Evolutionary conservation across 30 jellyfish, hydroid and myxozoan genomes (phyloP).

Genomic region (Cassiopea xamachana): DNA sequence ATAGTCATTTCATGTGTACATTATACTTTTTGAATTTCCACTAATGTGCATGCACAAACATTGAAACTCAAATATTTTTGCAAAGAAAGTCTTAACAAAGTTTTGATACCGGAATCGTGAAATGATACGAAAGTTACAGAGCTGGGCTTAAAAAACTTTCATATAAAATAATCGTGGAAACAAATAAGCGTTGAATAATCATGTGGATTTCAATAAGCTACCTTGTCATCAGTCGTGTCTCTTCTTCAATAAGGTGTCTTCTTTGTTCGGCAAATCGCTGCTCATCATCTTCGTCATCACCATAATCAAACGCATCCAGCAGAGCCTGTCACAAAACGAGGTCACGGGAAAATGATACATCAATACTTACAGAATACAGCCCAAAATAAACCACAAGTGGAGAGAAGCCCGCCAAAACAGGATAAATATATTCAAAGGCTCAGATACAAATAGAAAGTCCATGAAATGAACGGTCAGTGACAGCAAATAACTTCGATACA

Average conservation of each 20-base stretch:
- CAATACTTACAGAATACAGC: not conserved
- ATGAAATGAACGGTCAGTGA: not conserved
- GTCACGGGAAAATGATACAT: constrained; percentile 43
- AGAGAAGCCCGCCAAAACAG: not conserved
- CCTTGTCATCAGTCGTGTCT: constrained; percentile 66
- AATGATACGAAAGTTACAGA: too few relatives aligned
- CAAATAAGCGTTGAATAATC: not conserved
- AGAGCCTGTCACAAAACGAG: constrained; percentile 78
- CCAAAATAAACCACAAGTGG: constrained; percentile 49
- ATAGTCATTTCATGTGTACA: too few relatives aligned
- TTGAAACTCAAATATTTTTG: too few relatives aligned
- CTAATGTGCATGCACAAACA: too few relatives aligned
- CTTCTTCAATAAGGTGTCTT: constrained; percentile 75
- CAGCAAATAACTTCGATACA: too few relatives aligned
- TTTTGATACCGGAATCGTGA: too few relatives aligned
- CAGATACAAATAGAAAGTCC: not conserved
- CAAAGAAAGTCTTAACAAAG: too few relatives aligned
- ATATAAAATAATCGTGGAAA: not conserved
- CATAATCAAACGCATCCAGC: constrained; percentile 71
- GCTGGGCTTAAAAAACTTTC: not conserved
- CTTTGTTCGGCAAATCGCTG: constrained; percentile 78
- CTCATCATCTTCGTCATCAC: constrained; percentile 82
- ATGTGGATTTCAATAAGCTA: not conserved
- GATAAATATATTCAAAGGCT: too few relatives aligned
- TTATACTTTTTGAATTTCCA: too few relatives aligned